Percentiles rank a stretch among this genome's conserved stretches.
These are phyloP conservation scores for Catostylus mosaicus DNA, from an alignment of 30 jellyfish, hydroid and myxozoan genomes.

Conservation along the genomic window DNA sequence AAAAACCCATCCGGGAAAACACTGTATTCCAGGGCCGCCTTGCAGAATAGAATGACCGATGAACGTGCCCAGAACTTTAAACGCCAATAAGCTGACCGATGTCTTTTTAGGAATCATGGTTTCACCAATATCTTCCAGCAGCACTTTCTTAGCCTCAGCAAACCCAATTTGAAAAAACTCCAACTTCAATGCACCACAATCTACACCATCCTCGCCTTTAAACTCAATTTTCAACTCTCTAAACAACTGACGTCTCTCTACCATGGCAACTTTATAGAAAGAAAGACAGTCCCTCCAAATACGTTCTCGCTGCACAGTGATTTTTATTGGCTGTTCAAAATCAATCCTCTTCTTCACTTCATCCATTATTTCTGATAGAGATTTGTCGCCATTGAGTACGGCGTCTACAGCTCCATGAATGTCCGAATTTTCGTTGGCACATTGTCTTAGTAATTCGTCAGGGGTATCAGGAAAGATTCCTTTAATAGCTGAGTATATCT, in stretches of 20 bases:
- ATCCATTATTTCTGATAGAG: too few species aligned
- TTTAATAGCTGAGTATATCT: too few species aligned
- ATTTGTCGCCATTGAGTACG: too few species aligned
- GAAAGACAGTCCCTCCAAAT: slow-evolving; percentile 33
- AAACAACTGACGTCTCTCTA: slow-evolving; percentile 15
- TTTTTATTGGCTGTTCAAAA: neutral
- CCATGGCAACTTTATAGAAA: slow-evolving; percentile 14
- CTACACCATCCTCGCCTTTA: slow-evolving; percentile 36
- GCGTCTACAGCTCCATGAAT: too few species aligned
- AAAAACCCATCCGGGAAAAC: slow-evolving; percentile 20
- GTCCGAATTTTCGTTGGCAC: too few species aligned
- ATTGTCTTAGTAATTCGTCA: too few species aligned
- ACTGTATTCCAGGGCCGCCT: slow-evolving; percentile 15
- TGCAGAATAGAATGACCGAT: slow-evolving; percentile 20
- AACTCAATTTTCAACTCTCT: slow-evolving; percentile 32
- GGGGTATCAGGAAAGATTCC: too few species aligned
- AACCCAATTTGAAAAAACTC: slow-evolving; percentile 24
- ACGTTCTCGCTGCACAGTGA: slow-evolving; percentile 7
- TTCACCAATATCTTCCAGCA: slow-evolving; percentile 12
- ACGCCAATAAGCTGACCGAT: slow-evolving; percentile 10
- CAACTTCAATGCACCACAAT: slow-evolving; percentile 17
- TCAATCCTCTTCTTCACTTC: too few species aligned
- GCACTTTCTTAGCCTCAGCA: neutral
- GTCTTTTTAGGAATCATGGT: slow-evolving; percentile 28
- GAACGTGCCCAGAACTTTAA: slow-evolving; percentile 23